Conservation (phyloP, 2,888 invertebrate genomes). For the Iphiclides podalirius region DNA sequence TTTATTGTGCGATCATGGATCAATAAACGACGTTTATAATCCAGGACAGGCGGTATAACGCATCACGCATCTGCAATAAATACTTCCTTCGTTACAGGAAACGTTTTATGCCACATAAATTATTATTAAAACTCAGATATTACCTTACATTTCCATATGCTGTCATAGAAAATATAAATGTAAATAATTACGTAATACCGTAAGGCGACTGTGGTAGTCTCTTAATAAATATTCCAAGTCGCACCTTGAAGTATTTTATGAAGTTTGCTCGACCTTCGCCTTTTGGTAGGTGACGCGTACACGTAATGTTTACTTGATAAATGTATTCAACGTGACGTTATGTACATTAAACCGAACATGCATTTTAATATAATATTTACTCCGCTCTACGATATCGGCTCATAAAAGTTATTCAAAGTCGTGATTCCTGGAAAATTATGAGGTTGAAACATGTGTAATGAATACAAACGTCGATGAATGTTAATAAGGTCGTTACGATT, state of each 20-base stretch:
- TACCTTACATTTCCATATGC: background rate
- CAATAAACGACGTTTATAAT: slow-evolving; percentile 24
- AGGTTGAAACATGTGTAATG: slow-evolving; percentile 5
- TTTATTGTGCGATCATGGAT: slow-evolving; percentile 22
- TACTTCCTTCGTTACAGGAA: slow-evolving; percentile 18
- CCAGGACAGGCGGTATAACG: slow-evolving; percentile 6
- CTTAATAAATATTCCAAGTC: slow-evolving; percentile 42
- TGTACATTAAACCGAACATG: slow-evolving; percentile 40
- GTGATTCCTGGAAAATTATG: background rate
- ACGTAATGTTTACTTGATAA: slow-evolving; percentile 33
- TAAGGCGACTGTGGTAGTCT: slow-evolving; percentile 27
- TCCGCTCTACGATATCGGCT: background rate
- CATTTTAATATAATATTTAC: slow-evolving; percentile 10
- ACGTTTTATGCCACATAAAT: slow-evolving; percentile 17
- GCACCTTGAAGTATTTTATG: slow-evolving; percentile 45
- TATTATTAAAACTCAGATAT: slow-evolving; percentile 13
- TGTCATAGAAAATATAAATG: slow-evolving; percentile 17
- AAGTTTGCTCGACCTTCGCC: slow-evolving; percentile 60
- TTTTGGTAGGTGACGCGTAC: slow-evolving; percentile 46
- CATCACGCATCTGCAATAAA: slow-evolving; percentile 5
- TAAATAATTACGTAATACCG: slow-evolving; percentile 34
- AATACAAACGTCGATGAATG: slow-evolving; percentile 1
- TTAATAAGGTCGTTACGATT: slow-evolving; percentile 9
- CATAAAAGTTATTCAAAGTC: background rate
- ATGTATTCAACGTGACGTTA: slow-evolving; percentile 47